Conservation (phyloP, 2,797 vertebrate species). For the Lacerta viridis region DNA sequence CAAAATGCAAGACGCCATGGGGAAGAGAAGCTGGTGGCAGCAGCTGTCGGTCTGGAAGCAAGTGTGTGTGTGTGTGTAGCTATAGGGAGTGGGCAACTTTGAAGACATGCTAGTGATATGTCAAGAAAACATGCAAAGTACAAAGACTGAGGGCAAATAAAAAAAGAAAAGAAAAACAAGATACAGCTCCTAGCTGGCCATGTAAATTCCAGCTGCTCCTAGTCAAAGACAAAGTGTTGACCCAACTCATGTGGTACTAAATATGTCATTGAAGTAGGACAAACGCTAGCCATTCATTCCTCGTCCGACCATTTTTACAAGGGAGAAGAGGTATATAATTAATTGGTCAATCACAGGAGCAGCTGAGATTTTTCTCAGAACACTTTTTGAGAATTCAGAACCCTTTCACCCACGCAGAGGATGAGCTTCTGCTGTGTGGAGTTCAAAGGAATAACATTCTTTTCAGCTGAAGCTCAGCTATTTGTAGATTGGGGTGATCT, state of each 20-base stretch:
- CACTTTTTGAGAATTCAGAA: background rate
- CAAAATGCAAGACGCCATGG: background rate
- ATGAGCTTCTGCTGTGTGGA: no score
- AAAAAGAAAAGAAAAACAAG: background rate
- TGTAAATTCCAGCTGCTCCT: background rate
- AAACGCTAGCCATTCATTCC: background rate
- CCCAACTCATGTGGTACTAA: background rate
- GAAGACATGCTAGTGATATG: conserved; percentile 8
- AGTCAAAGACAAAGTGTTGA: background rate
- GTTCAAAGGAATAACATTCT: background rate
- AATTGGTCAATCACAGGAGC: background rate
- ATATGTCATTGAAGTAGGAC: background rate
- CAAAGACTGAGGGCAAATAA: background rate
- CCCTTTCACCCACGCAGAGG: background rate
- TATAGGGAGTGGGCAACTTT: conserved; percentile 8
- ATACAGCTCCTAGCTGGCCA: background rate
- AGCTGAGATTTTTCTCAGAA: background rate
- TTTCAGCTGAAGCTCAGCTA: background rate
- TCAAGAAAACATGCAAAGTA: conserved; percentile 7
- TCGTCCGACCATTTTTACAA: background rate
- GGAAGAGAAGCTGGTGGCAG: conserved; percentile 27
- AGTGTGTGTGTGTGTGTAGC: background rate
- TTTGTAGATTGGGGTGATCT: background rate
- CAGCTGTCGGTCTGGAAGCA: conserved; percentile 35
- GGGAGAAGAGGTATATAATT: background rate